Base-by-base conservation (phyloP, 2,888 invertebrate species). In the Cetonia aurata region DNA sequence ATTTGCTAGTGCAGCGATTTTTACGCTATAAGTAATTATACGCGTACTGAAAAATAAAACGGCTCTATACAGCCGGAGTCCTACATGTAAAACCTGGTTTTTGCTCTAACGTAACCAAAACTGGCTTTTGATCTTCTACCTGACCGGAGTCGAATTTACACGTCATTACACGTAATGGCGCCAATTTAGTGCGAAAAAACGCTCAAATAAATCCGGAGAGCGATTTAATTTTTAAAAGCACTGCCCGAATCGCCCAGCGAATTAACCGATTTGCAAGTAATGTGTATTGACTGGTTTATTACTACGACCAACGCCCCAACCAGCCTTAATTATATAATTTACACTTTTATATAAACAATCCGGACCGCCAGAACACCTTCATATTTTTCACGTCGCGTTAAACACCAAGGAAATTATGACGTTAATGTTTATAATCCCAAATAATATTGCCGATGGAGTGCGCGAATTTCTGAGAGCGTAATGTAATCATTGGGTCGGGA, bases 401-500 rank as follows among this genome's bases (percentile, higher is more conserved):
- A 55, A 53, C 42, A 65, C 62, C 25, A 55, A 31, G 46, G 41
- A 67, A 70, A 66, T 67, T 57, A 67, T 48, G 66, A 70, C 57
- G 70, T 50, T 70, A 67, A 70, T 70, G 46, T 52, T 67, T 67
- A 67, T 59, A 67, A 71, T 37, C 37, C 9, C 33, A 33, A 33
- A 33, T 71, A 50, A 71, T 71, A 71, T 17, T 17, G 57, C 42
- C 42, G 48, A 46, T 57, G 44, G 33, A 37, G 71, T 71, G 67
- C 67, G 67, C 60, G 71, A 53, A 59, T 57, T 66, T 66, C 50
- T 71, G 48, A 52, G 44, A 60, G 60, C 60, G 60, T 53, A 69
- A 41, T 48, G 52, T 66, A 52, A 67, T 71, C 55, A 70, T 56
- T 65, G 70, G 67, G 52, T 19, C 50, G 66, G 48, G 33, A 55